A percentile compares a stretch with the other conserved stretches of the same genome.
Conservation (phyloP, 2,113 vertebrate genomes). For the Tringa solitaria region DNA sequence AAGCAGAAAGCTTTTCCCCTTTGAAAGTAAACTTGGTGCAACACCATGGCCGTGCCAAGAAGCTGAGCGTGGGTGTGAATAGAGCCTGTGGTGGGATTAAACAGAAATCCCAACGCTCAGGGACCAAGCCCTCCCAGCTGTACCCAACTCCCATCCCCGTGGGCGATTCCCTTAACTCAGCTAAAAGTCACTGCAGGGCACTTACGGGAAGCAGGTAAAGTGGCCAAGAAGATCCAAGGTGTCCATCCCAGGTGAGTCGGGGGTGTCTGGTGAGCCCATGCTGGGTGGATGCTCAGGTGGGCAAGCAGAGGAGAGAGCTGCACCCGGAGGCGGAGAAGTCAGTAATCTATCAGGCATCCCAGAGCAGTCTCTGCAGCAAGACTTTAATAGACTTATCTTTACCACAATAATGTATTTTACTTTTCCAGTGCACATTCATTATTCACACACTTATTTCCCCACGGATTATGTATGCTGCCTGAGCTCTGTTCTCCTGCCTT, state of each 20-base stretch:
- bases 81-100: not conserved
- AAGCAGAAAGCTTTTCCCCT: not conserved
- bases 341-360: not conserved
- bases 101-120: not conserved
- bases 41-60: accelerated
- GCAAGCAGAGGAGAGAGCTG: not conserved
- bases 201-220: not conserved
- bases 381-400: slow-evolving; percentile 46
- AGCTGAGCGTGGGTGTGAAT: not conserved
- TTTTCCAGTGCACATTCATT: slow-evolving; percentile 50
- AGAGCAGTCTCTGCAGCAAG: not conserved
- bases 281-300: not conserved
- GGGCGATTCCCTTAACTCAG: not conserved
- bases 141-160: accelerated
- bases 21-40: not conserved
- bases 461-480: not conserved
- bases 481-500: slow-evolving; percentile 3
- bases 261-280: accelerated
- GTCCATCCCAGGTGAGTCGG: accelerated
- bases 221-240: not conserved
- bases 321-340: not conserved
- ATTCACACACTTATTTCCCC: slow-evolving; percentile 42
- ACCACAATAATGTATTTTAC: slow-evolving; percentile 28
- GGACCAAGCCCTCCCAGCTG: not conserved
- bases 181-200: not conserved